Percentiles rank a stretch among this genome's conserved stretches.
Conservation (phyloP, 2,888 invertebrate genomes). For the Dugesia japonica region DNA sequence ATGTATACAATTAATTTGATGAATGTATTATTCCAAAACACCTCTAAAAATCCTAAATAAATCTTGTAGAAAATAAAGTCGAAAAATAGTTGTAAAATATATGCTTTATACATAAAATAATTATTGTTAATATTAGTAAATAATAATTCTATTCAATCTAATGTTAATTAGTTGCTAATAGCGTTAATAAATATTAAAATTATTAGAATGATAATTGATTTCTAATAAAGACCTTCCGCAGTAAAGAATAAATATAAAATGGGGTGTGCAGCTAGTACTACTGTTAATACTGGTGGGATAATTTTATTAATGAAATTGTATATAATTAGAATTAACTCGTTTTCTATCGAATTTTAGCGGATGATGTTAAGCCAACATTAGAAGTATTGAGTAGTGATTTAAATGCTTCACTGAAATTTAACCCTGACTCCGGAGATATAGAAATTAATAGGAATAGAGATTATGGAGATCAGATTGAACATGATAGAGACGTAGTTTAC, state of each 20-base stretch:
- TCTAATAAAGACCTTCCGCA: background rate
- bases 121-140: no score
- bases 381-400: background rate
- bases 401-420: background rate
- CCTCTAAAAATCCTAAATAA: no score
- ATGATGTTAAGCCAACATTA: background rate
- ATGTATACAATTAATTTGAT: no score
- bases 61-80: no score
- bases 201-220: background rate
- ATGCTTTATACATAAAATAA: no score
- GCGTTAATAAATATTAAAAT: background rate
- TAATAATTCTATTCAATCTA: no score
- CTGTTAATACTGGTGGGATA: background rate
- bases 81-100: no score
- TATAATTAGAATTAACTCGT: background rate
- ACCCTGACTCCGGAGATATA: background rate
- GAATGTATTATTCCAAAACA: no score
- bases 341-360: background rate
- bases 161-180: constrained; percentile 12
- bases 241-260: background rate
- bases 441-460: background rate
- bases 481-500: background rate
- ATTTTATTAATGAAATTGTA: background rate
- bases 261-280: background rate
- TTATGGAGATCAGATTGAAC: background rate